Evolutionary conservation across 2,113 vertebrate species (phyloP).

Genomic region (Mola mola): DNA sequence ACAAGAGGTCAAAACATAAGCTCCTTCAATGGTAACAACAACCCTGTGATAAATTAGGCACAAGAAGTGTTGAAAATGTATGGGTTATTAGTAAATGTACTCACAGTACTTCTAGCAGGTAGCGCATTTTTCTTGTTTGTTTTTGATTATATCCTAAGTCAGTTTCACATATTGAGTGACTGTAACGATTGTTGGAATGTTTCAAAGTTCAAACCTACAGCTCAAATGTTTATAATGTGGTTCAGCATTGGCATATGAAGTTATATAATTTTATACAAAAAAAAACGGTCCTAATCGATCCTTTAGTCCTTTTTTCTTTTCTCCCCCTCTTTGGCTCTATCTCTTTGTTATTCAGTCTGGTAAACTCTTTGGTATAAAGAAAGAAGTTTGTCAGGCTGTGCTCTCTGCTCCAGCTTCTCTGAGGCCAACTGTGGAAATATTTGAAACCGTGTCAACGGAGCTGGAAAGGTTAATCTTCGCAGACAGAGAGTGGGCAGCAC

Average conservation of each 20-base stretch:
- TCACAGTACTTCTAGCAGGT: too few species aligned
- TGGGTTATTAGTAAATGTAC: too few species aligned
- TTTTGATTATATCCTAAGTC: too few species aligned
- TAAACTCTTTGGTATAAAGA: too few species aligned
- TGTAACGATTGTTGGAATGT: too few species aligned
- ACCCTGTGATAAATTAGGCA: too few species aligned
- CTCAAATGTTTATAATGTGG: background rate
- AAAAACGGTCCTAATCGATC: too few species aligned
- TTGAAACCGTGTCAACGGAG: constrained; percentile 59
- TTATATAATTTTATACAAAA: background rate
- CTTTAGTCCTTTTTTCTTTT: constrained; percentile 6
- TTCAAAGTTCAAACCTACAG: constrained; percentile 12
- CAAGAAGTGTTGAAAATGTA: too few species aligned
- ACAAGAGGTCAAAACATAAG: too few species aligned
- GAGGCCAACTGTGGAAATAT: constrained; percentile 69
- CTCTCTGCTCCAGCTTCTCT: constrained; percentile 7
- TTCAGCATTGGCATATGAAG: constrained; percentile 16
- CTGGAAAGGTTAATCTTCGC: constrained; percentile 71
- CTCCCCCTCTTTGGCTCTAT: background rate
- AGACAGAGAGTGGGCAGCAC: constrained; percentile 71
- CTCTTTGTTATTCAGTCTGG: constrained; percentile 10
- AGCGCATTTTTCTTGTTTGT: too few species aligned
- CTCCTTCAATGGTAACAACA: too few species aligned
- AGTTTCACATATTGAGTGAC: constrained; percentile 11
- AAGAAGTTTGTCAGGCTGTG: too few species aligned